Base-by-base conservation (phyloP, 2,888 invertebrate species). In the Cheilosia soror region DNA sequence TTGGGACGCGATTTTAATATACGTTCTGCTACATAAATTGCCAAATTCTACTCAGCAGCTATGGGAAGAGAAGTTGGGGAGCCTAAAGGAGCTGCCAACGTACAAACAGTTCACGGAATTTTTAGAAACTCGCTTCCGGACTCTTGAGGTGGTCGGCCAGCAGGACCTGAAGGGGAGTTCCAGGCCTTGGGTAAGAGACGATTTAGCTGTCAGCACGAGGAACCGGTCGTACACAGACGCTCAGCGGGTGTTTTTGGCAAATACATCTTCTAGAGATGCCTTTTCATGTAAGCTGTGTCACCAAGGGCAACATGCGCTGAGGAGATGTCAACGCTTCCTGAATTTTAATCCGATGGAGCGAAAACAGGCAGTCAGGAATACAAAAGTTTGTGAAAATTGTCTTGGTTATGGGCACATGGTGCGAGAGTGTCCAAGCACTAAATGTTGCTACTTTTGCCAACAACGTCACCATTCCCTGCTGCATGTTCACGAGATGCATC, bases 31-130 rank as follows among this genome's bases (percentile, higher is more conserved):
- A 4, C 37, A 37, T 3, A 37, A 37, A 37, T 37, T 11, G 37
- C 37, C 37, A 9, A 37, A 11, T 37, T 37, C 11, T 37, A 37
- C 11, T 9, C 11, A 11, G 11, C 37, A 37, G 4, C 9, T 37
- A 4, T 37, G 63, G 63, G 49, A 63, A 15, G 63, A 63, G 11
- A 63, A 47, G 31, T 13, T 47, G n/a, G 47, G 20, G 1, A 47
- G 11, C 6, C 20, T 20, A 0, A 63, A 20, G 20, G 63, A 49
- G 9, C 5, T 49, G 11, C 63, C 31, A 13, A 49, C 31, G 0
- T 15, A 4, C 6, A 33, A 63, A 6, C 0, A 49, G 3, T 63
- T 63, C 20, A 15, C 13, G 5, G 44, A 62, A 1, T 44, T 62
- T 11, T 11, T 40, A 20, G 40, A 37, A 5, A 25, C 40, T 4